A percentile compares a stretch with the other conserved stretches of the same genome.
These are phyloP conservation scores for Alethe diademata DNA, from an alignment of 2,113 vertebrate species.

Conservation along the genomic window DNA sequence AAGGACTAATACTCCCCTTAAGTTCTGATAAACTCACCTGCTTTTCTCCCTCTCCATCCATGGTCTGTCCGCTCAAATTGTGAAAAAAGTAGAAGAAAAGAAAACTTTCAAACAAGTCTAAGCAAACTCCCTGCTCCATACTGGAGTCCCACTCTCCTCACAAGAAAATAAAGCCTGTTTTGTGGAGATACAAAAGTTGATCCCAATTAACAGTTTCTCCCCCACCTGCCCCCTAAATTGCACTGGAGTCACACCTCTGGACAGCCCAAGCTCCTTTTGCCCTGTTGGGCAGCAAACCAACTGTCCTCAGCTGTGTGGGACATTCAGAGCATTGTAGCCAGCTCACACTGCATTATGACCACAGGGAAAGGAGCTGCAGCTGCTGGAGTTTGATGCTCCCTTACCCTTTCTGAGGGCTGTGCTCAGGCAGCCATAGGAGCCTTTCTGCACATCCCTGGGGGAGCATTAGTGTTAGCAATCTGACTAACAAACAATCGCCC, in stretches of 20 bases:
- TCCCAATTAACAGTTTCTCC: neutral
- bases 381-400: neutral
- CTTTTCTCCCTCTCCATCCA: neutral
- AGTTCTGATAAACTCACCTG: neutral
- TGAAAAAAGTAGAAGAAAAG: accelerated
- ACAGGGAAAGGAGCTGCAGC: neutral
- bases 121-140: neutral
- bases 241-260: neutral
- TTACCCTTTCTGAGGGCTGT: neutral
- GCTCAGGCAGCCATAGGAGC: neutral
- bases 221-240: neutral
- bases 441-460: neutral
- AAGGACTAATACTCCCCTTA: accelerated
- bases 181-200: neutral
- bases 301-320: neutral
- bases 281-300: neutral
- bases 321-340: neutral
- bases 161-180: neutral
- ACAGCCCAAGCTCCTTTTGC: neutral
- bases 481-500: accelerated
- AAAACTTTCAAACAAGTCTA: neutral
- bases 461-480: neutral
- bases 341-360: neutral
- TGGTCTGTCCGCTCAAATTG: neutral
- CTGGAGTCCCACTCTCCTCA: neutral